Base-by-base conservation (phyloP, 2,888 invertebrate genomes). In the Limnephilus lunatus region DNA sequence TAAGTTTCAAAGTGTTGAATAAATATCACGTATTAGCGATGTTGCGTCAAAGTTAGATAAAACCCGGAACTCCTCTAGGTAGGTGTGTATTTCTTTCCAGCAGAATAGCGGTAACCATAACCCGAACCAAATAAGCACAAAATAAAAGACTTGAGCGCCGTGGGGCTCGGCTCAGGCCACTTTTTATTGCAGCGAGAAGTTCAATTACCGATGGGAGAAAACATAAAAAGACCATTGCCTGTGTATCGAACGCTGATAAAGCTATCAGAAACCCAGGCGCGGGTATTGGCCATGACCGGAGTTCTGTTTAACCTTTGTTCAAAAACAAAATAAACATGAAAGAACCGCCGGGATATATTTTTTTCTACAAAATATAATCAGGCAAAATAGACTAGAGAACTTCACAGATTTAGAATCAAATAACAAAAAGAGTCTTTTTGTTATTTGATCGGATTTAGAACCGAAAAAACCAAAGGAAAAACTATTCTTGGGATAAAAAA, bases 101-200 rank as follows among this genome's bases (percentile, higher is more conserved):
- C 83, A 15, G 32, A 83, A 39, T 25, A 83, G 83, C 83, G 83
- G 83, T 83, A 83, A 68, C 68, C 68, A 25, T 68, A 68, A 68
- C 25, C 68, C 68, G 25, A n/a, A 68, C 25, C 68, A 25, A 83
- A 83, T 35, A 15, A 83, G 25, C 32, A 14, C 39, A 86, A 44
- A 48, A 86, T 85, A 86, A 86, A 86, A 85, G 9, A 86, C 35
- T 44, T 48, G 15, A 86, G 14, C n/a, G 86, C 44, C 68, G 35
- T 88, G 31, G 88, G 68, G 88, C 88, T 53, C 19, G 68, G 88
- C 88, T 53, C 19, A 68, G 31, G n/a, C 25, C 25, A n/a, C 86
- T 86, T 53, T 88, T 88, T 68, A 88, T 88, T 88, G 88, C 88
- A 35, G 68, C 88, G 53, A 80, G 88, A 88, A 80, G 88, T 88